Base-by-base conservation (phyloP, 2,113 vertebrate genomes). In the Takifugu bimaculatus region DNA sequence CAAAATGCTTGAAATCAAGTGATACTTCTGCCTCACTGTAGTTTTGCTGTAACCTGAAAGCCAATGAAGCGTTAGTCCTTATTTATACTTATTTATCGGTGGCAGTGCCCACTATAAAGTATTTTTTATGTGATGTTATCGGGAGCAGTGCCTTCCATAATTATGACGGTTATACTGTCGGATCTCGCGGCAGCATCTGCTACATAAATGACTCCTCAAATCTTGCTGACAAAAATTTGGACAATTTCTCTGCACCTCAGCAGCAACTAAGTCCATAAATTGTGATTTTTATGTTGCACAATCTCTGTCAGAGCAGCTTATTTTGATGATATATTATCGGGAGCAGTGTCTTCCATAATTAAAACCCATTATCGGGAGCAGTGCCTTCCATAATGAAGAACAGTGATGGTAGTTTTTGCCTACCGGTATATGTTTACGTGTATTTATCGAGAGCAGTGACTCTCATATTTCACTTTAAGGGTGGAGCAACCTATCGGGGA, bases 111-210 rank as follows among this genome's bases (percentile, higher is more conserved):
- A 67, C 85, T 87, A 82, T 86, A 83, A 82, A 68, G 13, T 72
- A 44, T 85, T 85, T 85, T 87, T 91, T 91, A 92, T 94, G 92
- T 85, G 86, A 92, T 92, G 92, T 98, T 99, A 98, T 99, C 95
- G 96, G 96, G 95, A 98, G 96, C 96, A 98, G 95, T 97, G 96
- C 88, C 96, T 98, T 97, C 95, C 96, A 98, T 98, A 99, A 96
- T 98, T 94, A 93, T 93, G 95, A 95, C 95, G 88, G 95, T 99
- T 98, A 98, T 99, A 98, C 94, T 93, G 95, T 98, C 93, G 91
- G 69, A 91, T 93, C 88, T 89, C 91, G 90, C 93, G 90, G 96
- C 95, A 98, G 96, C 93, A 98, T 99, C 96, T 98, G 96, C 96
- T 97, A 94, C 85, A 90, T 49, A 62, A 60, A 51, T 3, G 2